Evolutionary conservation across 1,140 invertebrate genomes (phyloP).

Genomic region (Sitobion miscanthi): DNA sequence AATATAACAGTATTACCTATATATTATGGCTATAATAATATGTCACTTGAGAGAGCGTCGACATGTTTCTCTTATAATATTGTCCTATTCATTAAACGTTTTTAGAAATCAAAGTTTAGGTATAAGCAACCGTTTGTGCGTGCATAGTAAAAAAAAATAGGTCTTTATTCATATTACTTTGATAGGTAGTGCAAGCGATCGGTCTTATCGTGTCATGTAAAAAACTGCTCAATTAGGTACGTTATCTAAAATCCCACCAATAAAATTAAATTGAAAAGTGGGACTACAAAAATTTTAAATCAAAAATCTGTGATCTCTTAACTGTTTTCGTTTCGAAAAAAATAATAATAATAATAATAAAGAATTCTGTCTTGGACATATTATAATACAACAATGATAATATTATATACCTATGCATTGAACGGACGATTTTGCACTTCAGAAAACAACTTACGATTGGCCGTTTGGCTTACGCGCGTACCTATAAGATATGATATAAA

Average conservation of each 20-base stretch:
- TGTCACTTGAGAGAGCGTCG: not conserved
- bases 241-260: not conserved
- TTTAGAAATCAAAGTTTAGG: not conserved
- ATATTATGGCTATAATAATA: not conserved
- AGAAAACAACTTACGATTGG: not conserved
- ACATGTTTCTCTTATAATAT: not conserved
- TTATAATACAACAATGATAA: not conserved
- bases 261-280: not conserved
- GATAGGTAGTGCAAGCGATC: not conserved
- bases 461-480: not conserved
- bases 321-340: not conserved
- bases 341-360: not conserved
- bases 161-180: not conserved
- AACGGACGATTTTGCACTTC: not conserved
- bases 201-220: not conserved
- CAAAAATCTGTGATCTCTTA: not conserved
- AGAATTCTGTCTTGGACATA: not conserved
- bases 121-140: not conserved
- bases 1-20: not conserved
- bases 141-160: not conserved
- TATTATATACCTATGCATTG: no score
- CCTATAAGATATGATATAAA: not conserved
- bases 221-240: slow-evolving; percentile 1
- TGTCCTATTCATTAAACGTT: not conserved
- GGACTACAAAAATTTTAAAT: not conserved